Evolutionary conservation across 2,888 invertebrate species (phyloP).

Genomic region (Ramazzottius varieornatus): DNA sequence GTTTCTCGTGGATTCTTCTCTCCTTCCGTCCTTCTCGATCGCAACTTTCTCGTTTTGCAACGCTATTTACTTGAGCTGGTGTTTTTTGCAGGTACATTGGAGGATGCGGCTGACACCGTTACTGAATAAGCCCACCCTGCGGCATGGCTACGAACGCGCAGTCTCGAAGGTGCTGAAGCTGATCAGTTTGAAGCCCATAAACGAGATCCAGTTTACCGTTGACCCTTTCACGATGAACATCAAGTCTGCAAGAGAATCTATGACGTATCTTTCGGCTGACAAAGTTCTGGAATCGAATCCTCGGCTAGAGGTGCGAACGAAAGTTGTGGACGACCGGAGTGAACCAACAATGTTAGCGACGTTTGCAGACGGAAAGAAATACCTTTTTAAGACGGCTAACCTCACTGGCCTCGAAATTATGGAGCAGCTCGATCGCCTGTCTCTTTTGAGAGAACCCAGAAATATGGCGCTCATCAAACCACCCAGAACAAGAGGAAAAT

Average conservation of each 20-base stretch:
- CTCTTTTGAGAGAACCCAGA: neutral
- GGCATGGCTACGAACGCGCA: neutral
- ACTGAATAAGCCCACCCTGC: neutral
- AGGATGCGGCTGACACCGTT: neutral
- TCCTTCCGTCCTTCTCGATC: too few species aligned
- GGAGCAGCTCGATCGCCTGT: constrained; percentile 1
- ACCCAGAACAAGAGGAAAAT: neutral
- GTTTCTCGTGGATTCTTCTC: too few species aligned
- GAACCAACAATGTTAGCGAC: neutral
- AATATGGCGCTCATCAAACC: neutral
- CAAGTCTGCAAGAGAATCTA: neutral
- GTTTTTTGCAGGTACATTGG: too few species aligned
- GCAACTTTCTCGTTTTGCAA: too few species aligned
- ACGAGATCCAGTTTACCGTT: neutral
- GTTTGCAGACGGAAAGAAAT: neutral
- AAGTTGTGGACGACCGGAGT: neutral
- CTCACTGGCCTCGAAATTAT: neutral
- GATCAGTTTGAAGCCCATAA: neutral
- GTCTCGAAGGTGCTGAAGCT: neutral
- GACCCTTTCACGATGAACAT: neutral
- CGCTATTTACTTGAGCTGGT: too few species aligned
- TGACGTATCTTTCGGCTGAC: neutral
- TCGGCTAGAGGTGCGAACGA: neutral
- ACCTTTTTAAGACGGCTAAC: neutral
- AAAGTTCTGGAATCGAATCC: neutral